Base-by-base conservation (phyloP, 1,140 invertebrate species). In the Forficula auricularia region DNA sequence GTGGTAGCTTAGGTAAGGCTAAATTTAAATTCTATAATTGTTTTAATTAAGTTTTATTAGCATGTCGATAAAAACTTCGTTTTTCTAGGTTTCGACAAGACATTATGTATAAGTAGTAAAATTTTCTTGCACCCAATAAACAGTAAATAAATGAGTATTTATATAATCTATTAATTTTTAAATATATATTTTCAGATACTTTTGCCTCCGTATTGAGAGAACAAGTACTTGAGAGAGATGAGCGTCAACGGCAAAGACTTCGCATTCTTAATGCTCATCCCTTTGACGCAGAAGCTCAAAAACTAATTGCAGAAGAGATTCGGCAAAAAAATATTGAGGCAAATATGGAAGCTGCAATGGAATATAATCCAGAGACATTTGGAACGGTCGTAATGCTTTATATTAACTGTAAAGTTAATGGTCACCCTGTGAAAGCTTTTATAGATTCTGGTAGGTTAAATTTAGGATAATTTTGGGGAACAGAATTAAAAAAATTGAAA, bases 291-390 rank as follows among this genome's bases (percentile, higher is more conserved):
- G 89, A 94, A 61, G 85, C 88, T 0, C 92, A 98, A 59, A 70
- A 78, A 50, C 67, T 94, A 43, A 98, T 98, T 53, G 90, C 88
- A 12, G 90, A 94, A 58, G 88, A 95, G 67, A 96, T 96, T 43
- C 72, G 79, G 51, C 82, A 90, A 54, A 89, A 94, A 57, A 96
- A 96, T 61, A 92, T 97, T 45, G 89, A 97, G 66, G 85, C 85
- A 0, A 97, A 97, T 58, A 98, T 97, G 92, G 89, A 96, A 56
- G 88, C 88, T 1, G 94, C 92, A 1, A 95, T 98, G 75, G 92
- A 98, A 57, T 91, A 88, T 58, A 91, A 92, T 65, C 94, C 94
- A 0, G 92, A 98, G 61, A 92, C 85, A 14, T 98, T 97, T 66
- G 94, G 90, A 37, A 90, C 88, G 13, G 92, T 98, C 34, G 77